Base-by-base conservation (phyloP, 2,113 vertebrate species). In the Rostratula benghalensis region DNA sequence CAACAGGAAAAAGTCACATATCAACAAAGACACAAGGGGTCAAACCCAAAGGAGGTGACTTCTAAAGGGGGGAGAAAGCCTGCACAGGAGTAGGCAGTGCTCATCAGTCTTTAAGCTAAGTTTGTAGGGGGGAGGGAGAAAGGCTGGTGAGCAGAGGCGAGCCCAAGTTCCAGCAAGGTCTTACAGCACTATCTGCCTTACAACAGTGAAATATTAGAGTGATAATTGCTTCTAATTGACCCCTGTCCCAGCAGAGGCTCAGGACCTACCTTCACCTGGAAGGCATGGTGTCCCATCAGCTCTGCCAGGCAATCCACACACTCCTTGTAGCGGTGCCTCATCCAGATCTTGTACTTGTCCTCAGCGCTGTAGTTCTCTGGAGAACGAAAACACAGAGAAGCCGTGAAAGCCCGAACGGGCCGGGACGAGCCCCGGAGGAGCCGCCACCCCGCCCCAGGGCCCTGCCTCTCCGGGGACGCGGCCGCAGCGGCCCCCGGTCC, bases 251-350 rank as follows among this genome's bases (percentile, higher is more conserved):
- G 31, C 57, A 19, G 17, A 5, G 13, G 15, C 50, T 19, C 57
- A 7, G 37, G 1, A 43, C 98, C 97, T 37, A 99, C 99, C 98
- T 98, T 98, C 65, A 99, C 97, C 54, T 70, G 94, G 70, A 98
- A 98, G 11, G 96, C 91, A 0, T 96, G 89, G 22, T 99, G 98
- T 2, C 64, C 80, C 83, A 99, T 95, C 67, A 98, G 98, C 50
- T 99, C 98, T 0, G 96, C 95, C 79, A 99, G 82, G 48, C 97
- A 94, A 41, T 90, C 95, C 91, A 98, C 97, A 63, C 99, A 99
- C 78, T 98, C 98, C 28, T 96, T 96, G 94, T 99, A 99, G 13
- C 99, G 98, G 79, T 99, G 98, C 51, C 99, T 97, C 98, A 99
- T 98, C 98, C 99, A 99, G 5, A 99, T 96, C 63, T 73, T 97